phyloP scores from a whole-genome alignment of 2,797 vertebrate species.

The Channallabes apus region DNA sequence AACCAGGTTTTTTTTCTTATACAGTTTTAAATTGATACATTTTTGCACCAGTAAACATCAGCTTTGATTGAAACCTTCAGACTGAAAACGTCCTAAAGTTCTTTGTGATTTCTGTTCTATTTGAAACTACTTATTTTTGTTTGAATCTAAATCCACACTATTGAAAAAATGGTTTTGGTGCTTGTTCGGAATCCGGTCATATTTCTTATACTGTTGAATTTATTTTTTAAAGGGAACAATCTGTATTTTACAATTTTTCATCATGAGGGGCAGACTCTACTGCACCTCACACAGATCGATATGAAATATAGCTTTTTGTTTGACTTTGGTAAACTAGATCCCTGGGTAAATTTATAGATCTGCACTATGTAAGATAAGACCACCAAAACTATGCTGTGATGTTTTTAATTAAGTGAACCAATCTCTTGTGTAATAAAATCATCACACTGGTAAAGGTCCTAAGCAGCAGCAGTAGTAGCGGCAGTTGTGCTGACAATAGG shows the following conservation, averaged over 20 bases:
- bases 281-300: not conserved
- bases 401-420: not conserved
- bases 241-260: not conserved
- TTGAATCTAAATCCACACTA: not conserved
- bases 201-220: not conserved
- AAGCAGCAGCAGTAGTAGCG: not conserved
- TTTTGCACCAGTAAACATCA: not conserved
- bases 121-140: not conserved
- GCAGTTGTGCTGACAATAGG: slow-evolving; percentile 1
- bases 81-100: not conserved
- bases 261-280: not conserved
- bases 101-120: not conserved
- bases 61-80: not conserved
- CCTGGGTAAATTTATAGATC: not conserved
- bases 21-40: not conserved
- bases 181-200: not conserved
- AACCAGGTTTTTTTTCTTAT: not conserved
- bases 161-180: not conserved
- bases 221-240: not conserved
- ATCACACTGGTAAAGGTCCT: not conserved
- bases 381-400: not conserved
- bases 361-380: not conserved
- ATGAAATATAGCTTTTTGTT: not conserved
- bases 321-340: not conserved
- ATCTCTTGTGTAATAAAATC: slow-evolving; percentile 4